Evolutionary conservation across 2,797 vertebrate genomes (phyloP).

Genomic region (Parambassis ranga): DNA sequence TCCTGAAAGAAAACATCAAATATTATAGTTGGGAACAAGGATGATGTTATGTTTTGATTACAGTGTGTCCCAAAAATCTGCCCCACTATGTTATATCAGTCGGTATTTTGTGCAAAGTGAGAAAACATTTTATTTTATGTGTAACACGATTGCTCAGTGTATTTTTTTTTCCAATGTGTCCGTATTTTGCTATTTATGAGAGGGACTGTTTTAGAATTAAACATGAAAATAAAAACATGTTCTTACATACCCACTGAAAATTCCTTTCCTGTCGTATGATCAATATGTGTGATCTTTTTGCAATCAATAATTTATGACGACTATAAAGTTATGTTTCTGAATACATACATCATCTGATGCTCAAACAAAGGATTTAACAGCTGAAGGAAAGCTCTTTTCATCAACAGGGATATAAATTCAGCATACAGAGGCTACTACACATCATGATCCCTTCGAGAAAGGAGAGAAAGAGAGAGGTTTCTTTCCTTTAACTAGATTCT

Average conservation of each 20-base stretch:
- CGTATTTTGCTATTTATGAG: slow-evolving; percentile 47
- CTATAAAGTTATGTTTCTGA: not conserved
- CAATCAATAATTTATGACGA: slow-evolving; percentile 17
- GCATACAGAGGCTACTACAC: slow-evolving; percentile 17
- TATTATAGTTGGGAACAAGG: slow-evolving; percentile 38
- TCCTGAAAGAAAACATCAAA: slow-evolving; percentile 67
- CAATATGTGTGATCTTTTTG: slow-evolving; percentile 21
- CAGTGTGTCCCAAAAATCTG: slow-evolving; percentile 54
- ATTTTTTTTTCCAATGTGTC: slow-evolving; percentile 45
- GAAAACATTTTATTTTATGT: slow-evolving; percentile 49
- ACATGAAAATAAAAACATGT: slow-evolving; percentile 47
- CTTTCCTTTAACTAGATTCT: slow-evolving; percentile 31
- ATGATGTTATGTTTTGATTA: slow-evolving; percentile 64
- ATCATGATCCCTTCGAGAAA: slow-evolving; percentile 21
- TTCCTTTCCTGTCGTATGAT: not conserved
- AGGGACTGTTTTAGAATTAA: slow-evolving; percentile 40
- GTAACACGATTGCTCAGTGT: slow-evolving; percentile 23
- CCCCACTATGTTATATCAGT: slow-evolving; percentile 46
- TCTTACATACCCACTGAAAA: not conserved
- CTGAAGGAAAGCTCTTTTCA: slow-evolving; percentile 12
- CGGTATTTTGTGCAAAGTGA: slow-evolving; percentile 53
- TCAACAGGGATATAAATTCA: slow-evolving; percentile 19
- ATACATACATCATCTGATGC: slow-evolving; percentile 20
- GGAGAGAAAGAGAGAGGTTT: slow-evolving; percentile 23
- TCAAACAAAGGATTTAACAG: slow-evolving; percentile 12